Base-by-base conservation (phyloP, 1,140 invertebrate species). In the Sminthurinus signatus region DNA sequence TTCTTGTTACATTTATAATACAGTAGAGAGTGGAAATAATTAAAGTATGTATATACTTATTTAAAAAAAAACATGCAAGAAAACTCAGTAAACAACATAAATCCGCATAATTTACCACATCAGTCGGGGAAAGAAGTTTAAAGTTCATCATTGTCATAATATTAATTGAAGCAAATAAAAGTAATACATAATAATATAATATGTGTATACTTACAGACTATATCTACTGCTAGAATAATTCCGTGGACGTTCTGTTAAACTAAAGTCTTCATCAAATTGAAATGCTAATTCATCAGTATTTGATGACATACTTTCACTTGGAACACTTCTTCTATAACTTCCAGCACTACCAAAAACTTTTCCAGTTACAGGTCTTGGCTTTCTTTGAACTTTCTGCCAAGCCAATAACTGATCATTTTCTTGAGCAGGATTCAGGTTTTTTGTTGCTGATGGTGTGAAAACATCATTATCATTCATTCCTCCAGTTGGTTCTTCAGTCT, bases 191-290 rank as follows among this genome's bases (percentile, higher is more conserved):
- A 19, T 4, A 60, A 23, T 43, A 48, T 8, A n/a, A 46, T 19
- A n/a, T n/a, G n/a, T 8, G 19, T n/a, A 21, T 1, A 66, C 64
- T 66, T 61, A 66, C 64, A 66, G 39, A 43, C 58, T 61, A 28
- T 62, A 65, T 21, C 63, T 48, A 42, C 67, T 65, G 29, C 58
- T 64, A 36, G 63, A 71, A 46, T 56, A 65, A 32, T 58, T 69
- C 36, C 67, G 31, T 46, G 87, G 83, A 66, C 88, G 84, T 74
- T 83, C 86, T 62, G 81, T 82, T 23, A 86, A 84, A 21, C 84
- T 81, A 67, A 92, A 88, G 76, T 98, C 95, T 79, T 97, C 93
- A 75, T 98, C 95, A 79, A 98, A 95, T 79, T 95, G 88, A 79
- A 98, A 98, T 76, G 96, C 90, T 61, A 97, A 78, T 75, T 97